phyloP scores from a whole-genome alignment of 2,797 vertebrate genomes.

The Chrysocyon brachyurus region DNA sequence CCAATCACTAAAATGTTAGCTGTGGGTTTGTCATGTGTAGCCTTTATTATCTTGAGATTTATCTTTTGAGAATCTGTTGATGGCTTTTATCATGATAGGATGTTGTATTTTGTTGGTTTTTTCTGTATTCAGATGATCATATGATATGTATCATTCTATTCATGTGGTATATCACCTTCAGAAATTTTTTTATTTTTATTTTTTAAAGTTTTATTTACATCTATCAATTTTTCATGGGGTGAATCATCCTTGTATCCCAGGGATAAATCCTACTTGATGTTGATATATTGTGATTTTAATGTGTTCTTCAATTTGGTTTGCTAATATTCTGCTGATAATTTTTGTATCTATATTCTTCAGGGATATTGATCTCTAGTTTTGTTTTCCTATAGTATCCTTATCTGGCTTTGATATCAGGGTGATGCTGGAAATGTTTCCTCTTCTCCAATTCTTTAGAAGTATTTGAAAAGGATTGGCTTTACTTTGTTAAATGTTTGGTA shows the following conservation, averaged over 20 bases:
- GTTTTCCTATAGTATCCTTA: neutral
- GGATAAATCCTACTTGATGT: neutral
- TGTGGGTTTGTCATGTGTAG: neutral
- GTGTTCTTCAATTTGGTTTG: neutral
- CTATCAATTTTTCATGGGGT: neutral
- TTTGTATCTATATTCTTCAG: neutral
- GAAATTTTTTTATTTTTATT: no score
- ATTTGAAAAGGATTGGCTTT: neutral
- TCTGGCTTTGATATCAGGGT: neutral
- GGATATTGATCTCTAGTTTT: neutral
- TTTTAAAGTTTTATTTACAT: no score
- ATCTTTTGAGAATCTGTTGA: neutral
- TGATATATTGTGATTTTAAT: neutral
- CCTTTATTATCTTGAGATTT: neutral
- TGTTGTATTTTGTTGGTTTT: neutral
- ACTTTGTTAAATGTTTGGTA: neutral
- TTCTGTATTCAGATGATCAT: neutral
- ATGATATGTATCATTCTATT: neutral
- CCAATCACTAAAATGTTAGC: neutral
- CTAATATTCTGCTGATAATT: neutral
- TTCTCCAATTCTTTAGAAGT: neutral
- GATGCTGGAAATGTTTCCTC: neutral
- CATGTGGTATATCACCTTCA: neutral
- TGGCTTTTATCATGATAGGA: neutral
- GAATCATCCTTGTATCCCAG: neutral